phyloP scores from a whole-genome alignment of 2,113 vertebrate genomes.

The Upupa epops region DNA sequence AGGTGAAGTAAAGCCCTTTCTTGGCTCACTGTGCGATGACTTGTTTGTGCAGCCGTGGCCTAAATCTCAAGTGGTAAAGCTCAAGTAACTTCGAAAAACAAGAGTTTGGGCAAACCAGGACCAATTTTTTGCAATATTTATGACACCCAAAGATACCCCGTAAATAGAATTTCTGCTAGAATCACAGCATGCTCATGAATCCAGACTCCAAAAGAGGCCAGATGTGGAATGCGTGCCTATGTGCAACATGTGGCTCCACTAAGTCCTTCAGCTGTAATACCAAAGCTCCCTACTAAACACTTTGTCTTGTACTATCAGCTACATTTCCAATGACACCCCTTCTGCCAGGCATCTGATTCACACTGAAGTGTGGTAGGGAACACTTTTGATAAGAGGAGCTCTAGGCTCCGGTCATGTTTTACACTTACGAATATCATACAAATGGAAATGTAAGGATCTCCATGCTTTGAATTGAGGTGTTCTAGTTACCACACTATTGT shows the following conservation, averaged over 20 bases:
- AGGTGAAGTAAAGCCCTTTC: neutral
- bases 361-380: neutral
- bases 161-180: neutral
- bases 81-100: neutral
- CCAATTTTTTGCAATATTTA: neutral
- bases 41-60: neutral
- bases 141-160: neutral
- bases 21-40: neutral
- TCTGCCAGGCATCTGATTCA: neutral
- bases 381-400: neutral
- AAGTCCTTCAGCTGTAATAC: neutral
- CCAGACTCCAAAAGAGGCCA: neutral
- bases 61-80: neutral
- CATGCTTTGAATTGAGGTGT: neutral
- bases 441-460: neutral
- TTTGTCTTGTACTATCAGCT: neutral
- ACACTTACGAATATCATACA: accelerated
- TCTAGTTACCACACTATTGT: neutral
- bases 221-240: neutral
- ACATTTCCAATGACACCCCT: neutral
- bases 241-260: neutral
- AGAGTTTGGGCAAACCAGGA: neutral
- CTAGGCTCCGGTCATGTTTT: neutral
- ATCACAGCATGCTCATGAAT: neutral
- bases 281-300: neutral